Conservation (phyloP, 2,888 invertebrate genomes). For the Agrotis ipsilon region DNA sequence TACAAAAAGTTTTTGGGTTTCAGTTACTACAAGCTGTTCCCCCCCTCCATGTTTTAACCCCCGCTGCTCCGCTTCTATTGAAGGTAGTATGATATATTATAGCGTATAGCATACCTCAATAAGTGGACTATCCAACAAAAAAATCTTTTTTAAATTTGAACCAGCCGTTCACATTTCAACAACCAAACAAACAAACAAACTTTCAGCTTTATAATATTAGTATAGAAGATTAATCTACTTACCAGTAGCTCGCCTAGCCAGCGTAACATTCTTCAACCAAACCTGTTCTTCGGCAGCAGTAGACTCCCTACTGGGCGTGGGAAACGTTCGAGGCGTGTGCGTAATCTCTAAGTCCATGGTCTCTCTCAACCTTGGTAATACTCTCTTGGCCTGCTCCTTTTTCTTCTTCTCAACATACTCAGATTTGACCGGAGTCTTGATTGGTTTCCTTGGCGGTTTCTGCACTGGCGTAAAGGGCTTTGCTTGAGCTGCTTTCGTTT, state of each 20-base stretch:
- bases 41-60: too few relatives aligned
- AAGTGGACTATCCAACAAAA: too few relatives aligned
- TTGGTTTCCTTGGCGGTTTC: constrained; percentile 51
- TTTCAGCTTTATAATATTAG: too few relatives aligned
- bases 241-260: constrained; percentile 92
- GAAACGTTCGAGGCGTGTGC: constrained; percentile 95
- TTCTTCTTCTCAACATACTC: constrained; percentile 83
- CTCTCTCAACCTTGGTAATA: constrained; percentile 91
- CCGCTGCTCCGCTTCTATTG: too few relatives aligned
- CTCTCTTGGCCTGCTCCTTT: constrained; percentile 78
- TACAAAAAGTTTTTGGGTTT: not conserved
- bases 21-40: too few relatives aligned
- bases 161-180: too few relatives aligned
- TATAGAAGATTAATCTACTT: constrained; percentile 29
- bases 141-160: too few relatives aligned
- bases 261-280: constrained; percentile 95
- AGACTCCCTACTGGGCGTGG: constrained; percentile 96
- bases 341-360: constrained; percentile 91
- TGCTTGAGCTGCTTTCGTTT: constrained; percentile 42
- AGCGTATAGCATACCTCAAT: too few relatives aligned
- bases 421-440: constrained; percentile 76
- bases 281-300: constrained; percentile 93
- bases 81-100: too few relatives aligned
- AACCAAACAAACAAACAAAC: too few relatives aligned
- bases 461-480: constrained; percentile 21